These are phyloP conservation scores for Aphaenogaster rudis DNA, from an alignment of 1,140 invertebrate genomes.

Conservation along the genomic window DNA sequence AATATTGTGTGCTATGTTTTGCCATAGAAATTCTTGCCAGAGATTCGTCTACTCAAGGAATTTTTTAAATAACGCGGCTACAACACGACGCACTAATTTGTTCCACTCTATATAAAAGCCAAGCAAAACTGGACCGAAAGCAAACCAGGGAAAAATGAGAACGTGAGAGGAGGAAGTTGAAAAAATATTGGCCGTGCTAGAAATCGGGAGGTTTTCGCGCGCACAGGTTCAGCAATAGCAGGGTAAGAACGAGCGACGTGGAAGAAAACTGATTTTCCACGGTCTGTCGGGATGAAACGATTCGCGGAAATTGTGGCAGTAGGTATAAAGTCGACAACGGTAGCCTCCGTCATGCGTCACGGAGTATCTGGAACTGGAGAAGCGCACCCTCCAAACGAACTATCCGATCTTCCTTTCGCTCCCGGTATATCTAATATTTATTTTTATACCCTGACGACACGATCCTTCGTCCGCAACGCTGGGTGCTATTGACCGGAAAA, in stretches of 20 bases:
- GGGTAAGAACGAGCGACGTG: constrained; percentile 66
- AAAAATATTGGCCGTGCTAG: constrained; percentile 10
- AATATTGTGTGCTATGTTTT: not conserved
- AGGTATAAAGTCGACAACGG: constrained; percentile 62
- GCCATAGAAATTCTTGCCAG: not conserved
- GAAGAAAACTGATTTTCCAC: constrained; percentile 79
- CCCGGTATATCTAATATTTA: constrained; percentile 76
- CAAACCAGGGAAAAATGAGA: not conserved
- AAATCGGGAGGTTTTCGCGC: constrained; percentile 49
- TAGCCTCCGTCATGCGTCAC: constrained; percentile 45
- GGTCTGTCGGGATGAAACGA: constrained; percentile 75
- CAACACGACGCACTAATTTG: constrained; percentile 7
- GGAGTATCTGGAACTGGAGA: constrained; percentile 67
- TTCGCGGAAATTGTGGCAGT: constrained; percentile 76
- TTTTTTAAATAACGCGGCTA: not conserved
- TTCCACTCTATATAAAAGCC: constrained; percentile 8
- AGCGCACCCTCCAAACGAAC: constrained; percentile 48
- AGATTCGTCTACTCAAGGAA: not conserved
- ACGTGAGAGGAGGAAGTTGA: not conserved
- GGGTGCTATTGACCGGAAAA: constrained; percentile 44
- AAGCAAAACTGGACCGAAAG: not conserved
- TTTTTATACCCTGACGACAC: constrained; percentile 70
- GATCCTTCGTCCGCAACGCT: constrained; percentile 36
- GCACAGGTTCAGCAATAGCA: constrained; percentile 39
- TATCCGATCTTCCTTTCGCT: constrained; percentile 34